Evolutionary conservation across 2,113 vertebrate genomes (phyloP), one percentile per base, ranked within the genome.

Genomic region (Pampusana beccarii): DNA sequence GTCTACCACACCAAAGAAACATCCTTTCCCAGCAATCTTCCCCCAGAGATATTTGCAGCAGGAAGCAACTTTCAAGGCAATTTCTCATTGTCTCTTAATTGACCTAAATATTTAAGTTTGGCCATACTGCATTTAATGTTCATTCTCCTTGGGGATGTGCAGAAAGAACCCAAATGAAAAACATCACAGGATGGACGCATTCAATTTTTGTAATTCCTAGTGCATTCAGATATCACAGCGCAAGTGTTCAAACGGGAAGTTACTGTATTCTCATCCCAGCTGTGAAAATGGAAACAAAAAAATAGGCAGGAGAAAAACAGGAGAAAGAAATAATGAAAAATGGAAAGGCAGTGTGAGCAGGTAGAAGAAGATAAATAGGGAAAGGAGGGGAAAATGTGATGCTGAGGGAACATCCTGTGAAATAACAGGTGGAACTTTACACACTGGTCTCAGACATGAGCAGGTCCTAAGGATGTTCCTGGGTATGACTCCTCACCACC

Each of bases 401-500:
- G 0, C 15, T 13, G 13, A 20, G 16, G 13, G 9, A 86, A 10
- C 12, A 72, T 50, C 31, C 86, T 50, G n/a, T 86, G 73, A 81
- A 78, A 51, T 46, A 20, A 46, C 28, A 38, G 18, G 34, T 40
- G 13, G 57, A 78, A 74, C 71, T 95, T 84, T 62, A 66, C 17
- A 4, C 24, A 25, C n/a, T 4, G 2, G 13, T 28, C 51, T 77
- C 54, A 62, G 51, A 78, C 51, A 74, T 0, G 0, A 80, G 28
- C 38, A 75, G 29, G 23, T 65, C 36, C 36, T 0, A 0, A 73
- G 40, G 29, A 15, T 0, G 0, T 46, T 88, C 53, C 50, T 80
- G 16, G 9, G 5, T 4, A 9, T 4, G 5, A 42, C 31, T 61
- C 67, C 46, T 77, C 58, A 73, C n/a, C 34, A 15, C 11, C 19